Conservation (phyloP, 2,888 invertebrate species). For the Agrochola litura region DNA sequence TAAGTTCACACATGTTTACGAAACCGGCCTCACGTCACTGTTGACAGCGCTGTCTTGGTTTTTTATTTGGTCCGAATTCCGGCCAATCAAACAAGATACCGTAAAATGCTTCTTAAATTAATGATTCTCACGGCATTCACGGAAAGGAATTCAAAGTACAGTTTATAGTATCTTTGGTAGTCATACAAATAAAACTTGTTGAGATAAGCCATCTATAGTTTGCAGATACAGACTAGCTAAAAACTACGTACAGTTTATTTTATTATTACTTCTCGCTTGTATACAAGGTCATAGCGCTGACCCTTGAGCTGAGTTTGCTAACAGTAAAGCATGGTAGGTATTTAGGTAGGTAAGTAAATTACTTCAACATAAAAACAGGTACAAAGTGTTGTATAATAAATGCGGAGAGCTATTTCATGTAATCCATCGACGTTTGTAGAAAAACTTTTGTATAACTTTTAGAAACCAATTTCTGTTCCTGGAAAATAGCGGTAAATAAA, state of each 20-base stretch:
- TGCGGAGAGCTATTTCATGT: not conserved
- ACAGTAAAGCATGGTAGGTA: not conserved
- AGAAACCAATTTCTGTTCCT: not conserved
- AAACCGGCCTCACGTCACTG: too few relatives aligned
- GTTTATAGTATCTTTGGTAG: not conserved
- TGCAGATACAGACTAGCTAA: not conserved
- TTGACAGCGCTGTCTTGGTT: not conserved
- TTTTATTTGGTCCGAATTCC: not conserved
- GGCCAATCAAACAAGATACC: not conserved
- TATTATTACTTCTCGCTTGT: not conserved
- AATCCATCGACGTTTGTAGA: not conserved
- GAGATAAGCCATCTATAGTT: too few relatives aligned
- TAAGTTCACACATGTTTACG: too few relatives aligned
- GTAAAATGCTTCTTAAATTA: too few relatives aligned
- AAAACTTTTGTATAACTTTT: not conserved
- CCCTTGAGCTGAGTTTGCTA: not conserved
- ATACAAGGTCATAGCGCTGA: conserved; percentile 2
- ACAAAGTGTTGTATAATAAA: not conserved
- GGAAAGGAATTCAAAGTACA: not conserved
- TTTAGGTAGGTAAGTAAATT: not conserved
- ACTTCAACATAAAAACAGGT: not conserved
- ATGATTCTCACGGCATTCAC: not conserved
- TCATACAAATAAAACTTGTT: not conserved
- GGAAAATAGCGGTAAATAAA: not conserved
- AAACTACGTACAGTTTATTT: not conserved